Percentiles rank a stretch among this genome's conserved stretches.
These are phyloP conservation scores for Diorhabda elongata DNA, from an alignment of 1,140 invertebrate species.

Conservation along the genomic window DNA sequence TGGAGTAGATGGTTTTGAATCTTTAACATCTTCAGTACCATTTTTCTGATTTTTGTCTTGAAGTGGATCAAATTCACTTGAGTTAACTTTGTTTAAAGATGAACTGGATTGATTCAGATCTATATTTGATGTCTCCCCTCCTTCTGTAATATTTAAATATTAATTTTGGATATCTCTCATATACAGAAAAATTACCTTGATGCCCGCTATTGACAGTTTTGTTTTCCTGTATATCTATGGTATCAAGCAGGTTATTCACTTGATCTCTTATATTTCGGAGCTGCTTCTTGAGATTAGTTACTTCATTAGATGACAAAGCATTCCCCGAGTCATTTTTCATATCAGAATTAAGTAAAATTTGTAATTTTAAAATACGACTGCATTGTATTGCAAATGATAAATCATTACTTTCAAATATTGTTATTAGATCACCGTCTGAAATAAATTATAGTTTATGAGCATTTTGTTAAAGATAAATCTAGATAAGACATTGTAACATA, in stretches of 20 bases:
- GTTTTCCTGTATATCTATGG: constrained; percentile 16
- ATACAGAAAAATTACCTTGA: not conserved
- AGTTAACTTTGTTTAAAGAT: constrained; percentile 41
- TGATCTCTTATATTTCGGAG: constrained; percentile 57
- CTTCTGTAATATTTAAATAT: constrained; percentile 9
- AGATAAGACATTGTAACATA: too few species aligned
- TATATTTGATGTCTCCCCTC: constrained; percentile 19
- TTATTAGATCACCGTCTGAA: constrained; percentile 70
- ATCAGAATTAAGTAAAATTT: constrained; percentile 54
- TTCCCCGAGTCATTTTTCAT: constrained; percentile 32
- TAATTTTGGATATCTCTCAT: not conserved
- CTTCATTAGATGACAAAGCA: constrained; percentile 40
- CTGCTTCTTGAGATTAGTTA: constrained; percentile 54
- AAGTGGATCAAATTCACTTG: constrained; percentile 47
- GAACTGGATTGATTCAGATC: constrained; percentile 26
- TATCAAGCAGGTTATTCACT: constrained; percentile 56
- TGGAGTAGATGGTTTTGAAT: constrained; percentile 35
- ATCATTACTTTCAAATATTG: constrained; percentile 72
- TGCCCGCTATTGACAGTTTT: constrained; percentile 3
- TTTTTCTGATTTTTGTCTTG: constrained; percentile 42
- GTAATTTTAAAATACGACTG: constrained; percentile 64
- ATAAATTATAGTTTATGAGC: constrained; percentile 16
- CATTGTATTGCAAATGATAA: constrained; percentile 70
- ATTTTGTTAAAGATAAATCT: too few species aligned
- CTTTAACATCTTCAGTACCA: constrained; percentile 32